These are phyloP conservation scores for Sthenelais limicola DNA, from an alignment of 2,888 invertebrate genomes.

Conservation along the genomic window DNA sequence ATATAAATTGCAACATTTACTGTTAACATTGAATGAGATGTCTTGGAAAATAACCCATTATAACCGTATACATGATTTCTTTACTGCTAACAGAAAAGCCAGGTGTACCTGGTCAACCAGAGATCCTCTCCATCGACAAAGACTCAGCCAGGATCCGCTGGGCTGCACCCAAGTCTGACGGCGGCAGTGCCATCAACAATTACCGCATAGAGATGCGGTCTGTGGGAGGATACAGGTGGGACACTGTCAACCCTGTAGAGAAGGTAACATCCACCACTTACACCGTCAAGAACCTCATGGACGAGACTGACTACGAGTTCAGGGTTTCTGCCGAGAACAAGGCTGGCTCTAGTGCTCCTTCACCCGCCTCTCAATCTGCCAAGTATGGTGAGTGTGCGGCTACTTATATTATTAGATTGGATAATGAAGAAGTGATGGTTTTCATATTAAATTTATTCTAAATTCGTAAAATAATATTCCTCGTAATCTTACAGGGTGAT, in stretches of 20 bases:
- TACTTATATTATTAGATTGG: no score
- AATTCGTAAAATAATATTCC: no score
- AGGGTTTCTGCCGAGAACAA: constrained; percentile 87
- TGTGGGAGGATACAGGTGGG: constrained; percentile 48
- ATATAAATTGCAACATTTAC: no score
- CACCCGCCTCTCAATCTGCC: constrained; percentile 46
- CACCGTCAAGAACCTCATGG: constrained; percentile 55
- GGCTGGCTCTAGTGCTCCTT: constrained; percentile 84
- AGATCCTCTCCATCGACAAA: constrained; percentile 51
- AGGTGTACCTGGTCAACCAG: constrained; percentile 52
- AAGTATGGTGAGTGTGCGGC: constrained; percentile 54
- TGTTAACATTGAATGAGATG: no score
- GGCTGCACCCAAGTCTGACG: constrained; percentile 57
- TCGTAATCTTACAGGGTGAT: no score
- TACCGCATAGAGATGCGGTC: constrained; percentile 57
- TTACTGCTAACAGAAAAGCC: constrained; percentile 52
- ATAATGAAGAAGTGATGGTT: no score
- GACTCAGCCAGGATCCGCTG: constrained; percentile 51
- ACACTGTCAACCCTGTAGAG: constrained; percentile 43
- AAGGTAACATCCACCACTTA: constrained; percentile 48
- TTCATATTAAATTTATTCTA: no score
- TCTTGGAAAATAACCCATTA: no score
- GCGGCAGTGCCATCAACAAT: constrained; percentile 58
- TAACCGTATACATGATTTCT: no score
- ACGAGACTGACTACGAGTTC: constrained; percentile 82